A percentile compares a stretch with the other conserved stretches of the same genome.
phyloP scores from a whole-genome alignment of 2,888 invertebrate genomes.

The Cataglyphis livida region DNA sequence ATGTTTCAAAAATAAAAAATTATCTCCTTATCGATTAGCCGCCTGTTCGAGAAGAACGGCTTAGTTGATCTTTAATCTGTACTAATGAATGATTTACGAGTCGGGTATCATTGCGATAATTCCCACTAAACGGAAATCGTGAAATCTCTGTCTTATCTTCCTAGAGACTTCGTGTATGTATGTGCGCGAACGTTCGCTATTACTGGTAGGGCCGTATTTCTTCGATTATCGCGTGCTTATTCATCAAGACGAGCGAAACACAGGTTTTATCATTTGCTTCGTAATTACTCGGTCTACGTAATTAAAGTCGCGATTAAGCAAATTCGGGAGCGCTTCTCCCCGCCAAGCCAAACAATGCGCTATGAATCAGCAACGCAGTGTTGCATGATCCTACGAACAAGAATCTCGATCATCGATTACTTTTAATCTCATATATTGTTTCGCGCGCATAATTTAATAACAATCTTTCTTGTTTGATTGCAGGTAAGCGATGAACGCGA shows the following conservation, averaged over 20 bases:
- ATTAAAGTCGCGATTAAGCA: constrained; percentile 68
- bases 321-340: constrained; percentile 44
- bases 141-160: constrained; percentile 48
- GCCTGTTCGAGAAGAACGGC: background rate
- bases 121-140: constrained; percentile 47
- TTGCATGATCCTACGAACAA: constrained; percentile 11
- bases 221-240: constrained; percentile 68
- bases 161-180: constrained; percentile 1
- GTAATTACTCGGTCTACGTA: constrained; percentile 75
- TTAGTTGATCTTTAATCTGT: constrained; percentile 7
- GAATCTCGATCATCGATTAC: background rate
- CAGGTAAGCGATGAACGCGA: constrained; percentile 53
- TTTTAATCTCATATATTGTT: background rate
- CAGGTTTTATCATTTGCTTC: constrained; percentile 75
- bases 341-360: constrained; percentile 50
- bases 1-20: background rate
- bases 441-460: constrained; percentile 45
- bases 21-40: background rate
- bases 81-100: constrained; percentile 4
- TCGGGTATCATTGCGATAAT: constrained; percentile 26
- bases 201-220: constrained; percentile 58
- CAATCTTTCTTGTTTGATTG: constrained; percentile 31
- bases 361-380: background rate
- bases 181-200: constrained; percentile 46
- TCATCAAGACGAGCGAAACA: constrained; percentile 44